These are phyloP conservation scores for Arctopsyche grandis DNA, from an alignment of 1,140 invertebrate species.

Conservation along the genomic window DNA sequence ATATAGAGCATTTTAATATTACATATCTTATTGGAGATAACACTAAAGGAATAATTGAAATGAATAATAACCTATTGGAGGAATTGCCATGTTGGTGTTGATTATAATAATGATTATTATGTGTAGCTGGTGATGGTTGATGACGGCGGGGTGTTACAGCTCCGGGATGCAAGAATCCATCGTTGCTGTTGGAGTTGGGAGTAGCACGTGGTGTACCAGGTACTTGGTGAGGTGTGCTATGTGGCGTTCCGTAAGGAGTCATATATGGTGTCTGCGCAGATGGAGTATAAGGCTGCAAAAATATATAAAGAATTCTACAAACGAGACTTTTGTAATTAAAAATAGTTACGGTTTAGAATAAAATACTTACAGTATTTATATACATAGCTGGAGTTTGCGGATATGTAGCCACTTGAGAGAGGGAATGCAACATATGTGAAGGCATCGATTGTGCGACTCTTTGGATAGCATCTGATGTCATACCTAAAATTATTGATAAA, in stretches of 20 bases:
- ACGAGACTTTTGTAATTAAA: neutral
- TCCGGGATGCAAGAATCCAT: constrained; percentile 71
- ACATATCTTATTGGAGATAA: neutral
- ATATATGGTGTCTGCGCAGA: constrained; percentile 91
- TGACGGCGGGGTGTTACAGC: constrained; percentile 62
- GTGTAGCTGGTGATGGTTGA: constrained; percentile 62
- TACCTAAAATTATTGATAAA: constrained; percentile 50
- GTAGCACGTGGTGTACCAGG: constrained; percentile 69
- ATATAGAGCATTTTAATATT: neutral
- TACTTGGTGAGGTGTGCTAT: constrained; percentile 68
- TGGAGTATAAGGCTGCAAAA: constrained; percentile 78
- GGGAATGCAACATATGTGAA: constrained; percentile 76
- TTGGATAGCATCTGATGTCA: constrained; percentile 74
- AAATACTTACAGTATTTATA: constrained; percentile 68
- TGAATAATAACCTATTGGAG: constrained; percentile 5
- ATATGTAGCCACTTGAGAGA: constrained; percentile 75
- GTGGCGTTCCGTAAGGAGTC: constrained; percentile 86
- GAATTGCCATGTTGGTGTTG: constrained; percentile 32
- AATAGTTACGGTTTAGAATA: too few species aligned
- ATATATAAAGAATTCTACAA: constrained; percentile 1
- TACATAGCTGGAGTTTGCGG: constrained; percentile 72
- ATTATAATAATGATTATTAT: constrained; percentile 41
- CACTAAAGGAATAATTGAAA: neutral
- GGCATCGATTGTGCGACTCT: constrained; percentile 79
- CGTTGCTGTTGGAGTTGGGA: constrained; percentile 68